phyloP scores from a whole-genome alignment of 2,888 invertebrate species.

The Margaritifera margaritifera region DNA sequence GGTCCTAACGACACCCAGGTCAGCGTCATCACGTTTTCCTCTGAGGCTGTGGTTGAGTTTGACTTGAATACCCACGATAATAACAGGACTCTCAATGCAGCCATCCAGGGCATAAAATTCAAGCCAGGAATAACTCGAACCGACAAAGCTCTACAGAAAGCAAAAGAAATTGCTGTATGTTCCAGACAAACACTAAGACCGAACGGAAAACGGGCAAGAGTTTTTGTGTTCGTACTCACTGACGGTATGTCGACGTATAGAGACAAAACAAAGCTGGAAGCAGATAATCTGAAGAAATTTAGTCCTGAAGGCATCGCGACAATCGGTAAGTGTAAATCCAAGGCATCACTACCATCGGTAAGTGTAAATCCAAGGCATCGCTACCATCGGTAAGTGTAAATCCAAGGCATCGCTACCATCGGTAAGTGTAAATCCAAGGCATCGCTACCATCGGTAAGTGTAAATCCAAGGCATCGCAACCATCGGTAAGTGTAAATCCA shows the following conservation, averaged over 20 bases:
- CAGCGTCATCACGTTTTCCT: slow-evolving; percentile 20
- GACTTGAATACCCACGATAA: slow-evolving; percentile 8
- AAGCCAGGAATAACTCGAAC: slow-evolving; percentile 17
- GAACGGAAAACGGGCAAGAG: slow-evolving; percentile 9
- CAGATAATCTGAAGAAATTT: slow-evolving; percentile 1
- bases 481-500: slow-evolving; percentile 12
- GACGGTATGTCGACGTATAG: slow-evolving; percentile 21
- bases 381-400: slow-evolving; percentile 12
- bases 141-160: slow-evolving; percentile 12
- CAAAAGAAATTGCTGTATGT: too few relatives aligned
- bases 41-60: slow-evolving; percentile 13
- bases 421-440: slow-evolving; percentile 8
- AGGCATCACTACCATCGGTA: slow-evolving; percentile 13
- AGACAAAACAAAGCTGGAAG: slow-evolving; percentile 12
- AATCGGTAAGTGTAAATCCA: slow-evolving; percentile 9
- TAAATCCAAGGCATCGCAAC: slow-evolving; percentile 4
- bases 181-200: slow-evolving; percentile 2
- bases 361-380: slow-evolving; percentile 4
- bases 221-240: slow-evolving; percentile 14
- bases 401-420: slow-evolving; percentile 9
- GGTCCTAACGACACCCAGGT: slow-evolving; percentile 13
- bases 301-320: slow-evolving; percentile 7
- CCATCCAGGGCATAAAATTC: slow-evolving; percentile 11
- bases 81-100: slow-evolving; percentile 3
- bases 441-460: slow-evolving; percentile 16